Conservation (phyloP, 2,113 vertebrate genomes). For the Climacteris rufus region DNA sequence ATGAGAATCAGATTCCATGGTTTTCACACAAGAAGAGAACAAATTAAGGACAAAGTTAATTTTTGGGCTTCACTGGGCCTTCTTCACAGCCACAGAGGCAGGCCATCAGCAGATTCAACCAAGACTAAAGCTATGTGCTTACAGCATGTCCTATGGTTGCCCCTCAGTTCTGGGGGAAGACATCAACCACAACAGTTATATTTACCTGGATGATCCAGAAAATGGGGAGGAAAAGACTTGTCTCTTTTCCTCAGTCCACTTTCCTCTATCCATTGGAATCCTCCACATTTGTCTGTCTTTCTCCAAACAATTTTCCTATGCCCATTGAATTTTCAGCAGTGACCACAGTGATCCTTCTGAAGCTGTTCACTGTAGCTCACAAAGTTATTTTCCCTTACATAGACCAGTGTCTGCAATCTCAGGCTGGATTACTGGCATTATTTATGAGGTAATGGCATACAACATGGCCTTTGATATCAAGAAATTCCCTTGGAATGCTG, state of each 20-base stretch:
- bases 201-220: background rate
- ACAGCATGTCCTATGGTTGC: background rate
- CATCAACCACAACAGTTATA: background rate
- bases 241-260: background rate
- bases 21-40: background rate
- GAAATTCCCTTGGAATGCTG: background rate
- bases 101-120: background rate
- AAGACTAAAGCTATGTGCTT: background rate
- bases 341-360: background rate
- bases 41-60: background rate
- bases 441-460: background rate
- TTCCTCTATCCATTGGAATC: background rate
- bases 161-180: background rate
- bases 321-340: background rate
- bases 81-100: background rate
- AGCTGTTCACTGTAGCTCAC: background rate
- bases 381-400: background rate
- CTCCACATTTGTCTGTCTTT: background rate
- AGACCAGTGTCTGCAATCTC: background rate
- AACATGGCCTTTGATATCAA: background rate
- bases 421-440: background rate
- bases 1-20: background rate
- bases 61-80: background rate
- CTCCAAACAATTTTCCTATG: background rate
- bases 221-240: background rate